Conservation (phyloP, 2,888 invertebrate species). For the Neoaliturus tenellus region DNA sequence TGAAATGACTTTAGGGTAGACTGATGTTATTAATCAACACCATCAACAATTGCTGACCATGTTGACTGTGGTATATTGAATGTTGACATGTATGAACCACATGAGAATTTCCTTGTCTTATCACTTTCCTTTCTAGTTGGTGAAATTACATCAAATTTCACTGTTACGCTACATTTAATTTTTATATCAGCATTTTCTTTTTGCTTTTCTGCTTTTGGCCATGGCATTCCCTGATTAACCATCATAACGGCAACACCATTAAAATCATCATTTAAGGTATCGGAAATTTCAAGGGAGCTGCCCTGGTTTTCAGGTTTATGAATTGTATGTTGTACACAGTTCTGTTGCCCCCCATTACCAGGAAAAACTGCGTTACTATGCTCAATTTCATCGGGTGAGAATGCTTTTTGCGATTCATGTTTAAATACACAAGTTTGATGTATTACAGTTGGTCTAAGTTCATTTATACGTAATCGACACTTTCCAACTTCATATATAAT, state of each 20-base stretch:
- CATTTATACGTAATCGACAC: too few relatives aligned
- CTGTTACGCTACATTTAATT: background rate
- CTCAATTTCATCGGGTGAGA: too few relatives aligned
- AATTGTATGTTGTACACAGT: too few relatives aligned
- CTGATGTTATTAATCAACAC: background rate
- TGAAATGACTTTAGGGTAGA: background rate
- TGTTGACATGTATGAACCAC: background rate
- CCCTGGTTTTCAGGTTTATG: too few relatives aligned
- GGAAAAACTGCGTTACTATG: too few relatives aligned
- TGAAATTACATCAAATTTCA: background rate
- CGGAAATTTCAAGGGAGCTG: too few relatives aligned
- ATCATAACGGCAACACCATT: background rate
- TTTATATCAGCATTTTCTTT: background rate
- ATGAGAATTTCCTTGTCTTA: background rate
- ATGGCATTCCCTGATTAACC: too few relatives aligned
- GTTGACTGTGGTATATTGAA: background rate
- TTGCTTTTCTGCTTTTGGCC: background rate
- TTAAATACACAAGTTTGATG: background rate
- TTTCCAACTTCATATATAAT: too few relatives aligned
- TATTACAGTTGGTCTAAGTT: too few relatives aligned
- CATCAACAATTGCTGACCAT: background rate
- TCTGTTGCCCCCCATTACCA: too few relatives aligned
- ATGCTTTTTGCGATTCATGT: too few relatives aligned
- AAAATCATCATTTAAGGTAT: background rate
- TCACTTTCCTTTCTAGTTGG: background rate